Percentiles rank a stretch among this genome's conserved stretches.
These are phyloP conservation scores for Scaptodrosophila latifasciaeformis DNA, from an alignment of 2,888 invertebrate genomes.

Conservation along the genomic window DNA sequence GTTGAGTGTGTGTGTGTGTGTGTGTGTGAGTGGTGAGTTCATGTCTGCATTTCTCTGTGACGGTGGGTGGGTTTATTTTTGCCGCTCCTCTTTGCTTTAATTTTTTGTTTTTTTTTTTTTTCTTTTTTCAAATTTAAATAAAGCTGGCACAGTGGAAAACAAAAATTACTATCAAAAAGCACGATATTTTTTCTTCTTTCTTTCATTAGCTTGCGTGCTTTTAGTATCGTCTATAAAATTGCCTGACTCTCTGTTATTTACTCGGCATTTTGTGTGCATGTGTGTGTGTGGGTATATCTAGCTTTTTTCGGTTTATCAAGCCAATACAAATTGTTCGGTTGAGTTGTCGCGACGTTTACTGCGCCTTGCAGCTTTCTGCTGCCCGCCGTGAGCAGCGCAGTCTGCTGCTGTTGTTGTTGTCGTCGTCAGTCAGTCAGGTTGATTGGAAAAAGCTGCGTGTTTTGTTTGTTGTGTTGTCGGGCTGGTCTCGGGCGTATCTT, in stretches of 20 bases:
- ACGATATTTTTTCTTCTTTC: not conserved
- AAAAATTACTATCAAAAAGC: not conserved
- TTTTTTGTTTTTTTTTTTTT: too few species aligned
- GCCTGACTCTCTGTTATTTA: conserved; percentile 18
- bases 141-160: not conserved
- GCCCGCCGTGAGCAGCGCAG: too few species aligned
- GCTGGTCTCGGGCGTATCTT: too few species aligned
- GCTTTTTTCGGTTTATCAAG: conserved; percentile 47
- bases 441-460: conserved; percentile 36
- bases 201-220: conserved; percentile 15
- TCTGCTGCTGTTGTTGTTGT: not conserved
- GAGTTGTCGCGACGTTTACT: too few species aligned
- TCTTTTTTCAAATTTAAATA: conserved; percentile 1
- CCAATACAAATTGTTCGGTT: not conserved
- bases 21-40: too few species aligned
- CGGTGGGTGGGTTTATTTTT: not conserved
- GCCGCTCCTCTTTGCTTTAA: not conserved
- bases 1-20: too few species aligned
- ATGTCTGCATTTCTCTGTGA: not conserved
- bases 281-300: conserved; percentile 18
- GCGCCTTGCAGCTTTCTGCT: too few species aligned
- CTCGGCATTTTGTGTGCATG: conserved; percentile 19
- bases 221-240: not conserved
- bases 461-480: conserved; percentile 6
- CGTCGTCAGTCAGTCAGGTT: conserved; percentile 24